Evolutionary conservation across 1,140 invertebrate species (phyloP).

Genomic region (Drosophila sulfurigaster): DNA sequence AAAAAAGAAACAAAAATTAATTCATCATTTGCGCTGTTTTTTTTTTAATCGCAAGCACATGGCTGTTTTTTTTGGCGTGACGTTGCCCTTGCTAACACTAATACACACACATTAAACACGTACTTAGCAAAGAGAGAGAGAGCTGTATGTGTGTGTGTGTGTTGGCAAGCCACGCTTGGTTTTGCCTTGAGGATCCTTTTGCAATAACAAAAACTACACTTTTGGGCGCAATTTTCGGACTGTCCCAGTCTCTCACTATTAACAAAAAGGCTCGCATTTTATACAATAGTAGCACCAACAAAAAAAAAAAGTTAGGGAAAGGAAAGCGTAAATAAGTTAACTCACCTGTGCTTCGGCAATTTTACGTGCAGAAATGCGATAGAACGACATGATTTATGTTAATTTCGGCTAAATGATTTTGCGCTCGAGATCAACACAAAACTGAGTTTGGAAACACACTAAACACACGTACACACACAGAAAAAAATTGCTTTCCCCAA

Average conservation of each 20-base stretch:
- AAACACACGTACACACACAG: slow-evolving; percentile 72
- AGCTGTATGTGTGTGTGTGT: slow-evolving; percentile 5
- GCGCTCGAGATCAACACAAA: slow-evolving; percentile 41
- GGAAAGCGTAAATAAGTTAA: slow-evolving; percentile 10
- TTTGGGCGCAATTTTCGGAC: not conserved
- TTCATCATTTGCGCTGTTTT: slow-evolving; percentile 28
- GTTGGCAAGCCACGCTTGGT: slow-evolving; percentile 44
- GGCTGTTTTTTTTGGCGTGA: slow-evolving; percentile 64
- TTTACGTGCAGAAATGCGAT: slow-evolving; percentile 79
- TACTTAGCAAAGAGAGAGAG: slow-evolving; percentile 11
- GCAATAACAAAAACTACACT: slow-evolving; percentile 5
- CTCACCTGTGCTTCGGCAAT: slow-evolving; percentile 81
- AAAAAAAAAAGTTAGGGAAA: slow-evolving; percentile 1
- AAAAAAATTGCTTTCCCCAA: slow-evolving; percentile 76
- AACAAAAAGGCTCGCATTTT: not conserved
- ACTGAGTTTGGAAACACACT: slow-evolving; percentile 59
- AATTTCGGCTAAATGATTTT: slow-evolving; percentile 52
- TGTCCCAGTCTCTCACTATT: slow-evolving; percentile 2
- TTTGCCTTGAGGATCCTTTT: slow-evolving; percentile 26
- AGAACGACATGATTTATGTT: slow-evolving; percentile 70
- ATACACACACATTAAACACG: slow-evolving; percentile 16
- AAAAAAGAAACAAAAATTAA: slow-evolving; percentile 34
- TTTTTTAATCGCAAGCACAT: slow-evolving; percentile 74
- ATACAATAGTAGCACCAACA: not conserved
- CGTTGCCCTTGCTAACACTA: slow-evolving; percentile 54